phyloP scores from a whole-genome alignment of 2,888 invertebrate genomes.

The Bombylius major region DNA sequence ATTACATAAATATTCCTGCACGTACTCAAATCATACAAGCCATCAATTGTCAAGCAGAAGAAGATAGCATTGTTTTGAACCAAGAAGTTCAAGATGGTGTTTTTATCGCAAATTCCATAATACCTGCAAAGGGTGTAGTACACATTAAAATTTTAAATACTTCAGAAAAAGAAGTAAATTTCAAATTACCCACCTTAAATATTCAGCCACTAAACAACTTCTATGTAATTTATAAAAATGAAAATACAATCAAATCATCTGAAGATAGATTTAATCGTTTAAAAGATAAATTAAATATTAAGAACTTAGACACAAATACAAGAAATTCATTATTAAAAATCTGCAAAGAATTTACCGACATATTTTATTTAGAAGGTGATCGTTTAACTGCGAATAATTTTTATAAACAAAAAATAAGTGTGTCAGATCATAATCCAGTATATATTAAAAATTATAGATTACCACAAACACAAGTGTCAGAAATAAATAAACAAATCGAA shows the following conservation, averaged over 20 bases:
- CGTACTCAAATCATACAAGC: neutral
- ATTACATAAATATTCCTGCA: slow-evolving; percentile 2
- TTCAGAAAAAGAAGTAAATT: no score
- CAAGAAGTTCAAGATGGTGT: slow-evolving; percentile 1
- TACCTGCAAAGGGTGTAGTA: slow-evolving; percentile 4
- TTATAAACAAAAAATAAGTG: neutral
- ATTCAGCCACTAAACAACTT: no score
- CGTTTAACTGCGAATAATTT: neutral
- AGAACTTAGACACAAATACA: neutral
- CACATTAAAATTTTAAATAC: neutral
- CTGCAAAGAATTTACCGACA: neutral
- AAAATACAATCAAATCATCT: neutral
- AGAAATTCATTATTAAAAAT: neutral
- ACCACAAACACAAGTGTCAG: slow-evolving; percentile 2
- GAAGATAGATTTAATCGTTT: neutral
- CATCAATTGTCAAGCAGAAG: neutral
- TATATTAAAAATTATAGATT: slow-evolving; percentile 3
- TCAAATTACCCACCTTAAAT: no score
- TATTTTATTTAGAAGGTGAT: neutral
- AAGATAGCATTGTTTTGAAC: slow-evolving; percentile 6
- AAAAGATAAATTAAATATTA: neutral
- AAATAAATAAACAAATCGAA: slow-evolving; percentile 16
- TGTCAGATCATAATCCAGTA: neutral
- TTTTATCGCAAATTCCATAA: slow-evolving; percentile 1
- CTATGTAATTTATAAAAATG: no score